Evolutionary conservation across 2,888 invertebrate genomes (phyloP).

Genomic region (Xylota sylvarum): DNA sequence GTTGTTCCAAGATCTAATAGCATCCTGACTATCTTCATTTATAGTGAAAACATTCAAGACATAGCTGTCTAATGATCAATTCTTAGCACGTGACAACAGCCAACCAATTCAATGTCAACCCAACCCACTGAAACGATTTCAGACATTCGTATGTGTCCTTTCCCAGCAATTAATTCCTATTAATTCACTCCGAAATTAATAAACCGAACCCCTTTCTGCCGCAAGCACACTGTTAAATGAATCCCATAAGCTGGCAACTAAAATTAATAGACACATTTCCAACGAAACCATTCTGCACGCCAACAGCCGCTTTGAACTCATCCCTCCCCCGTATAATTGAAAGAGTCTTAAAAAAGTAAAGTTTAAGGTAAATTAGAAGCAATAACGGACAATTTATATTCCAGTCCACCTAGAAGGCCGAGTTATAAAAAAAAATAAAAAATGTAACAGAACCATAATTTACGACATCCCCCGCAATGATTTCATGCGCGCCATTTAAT

Average conservation of each 20-base stretch:
- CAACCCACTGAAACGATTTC: neutral
- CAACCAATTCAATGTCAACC: too few relatives aligned
- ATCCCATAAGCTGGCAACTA: slow-evolving; percentile 26
- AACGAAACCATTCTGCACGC: slow-evolving; percentile 5
- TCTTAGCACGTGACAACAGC: too few relatives aligned
- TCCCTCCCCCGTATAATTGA: slow-evolving; percentile 40
- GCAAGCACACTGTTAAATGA: neutral
- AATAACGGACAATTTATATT: slow-evolving; percentile 67
- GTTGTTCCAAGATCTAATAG: too few relatives aligned
- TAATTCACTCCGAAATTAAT: slow-evolving; percentile 28
- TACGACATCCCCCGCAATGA: slow-evolving; percentile 63
- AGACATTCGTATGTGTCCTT: neutral
- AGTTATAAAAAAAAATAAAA: slow-evolving; percentile 6
- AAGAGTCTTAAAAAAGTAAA: slow-evolving; percentile 24
- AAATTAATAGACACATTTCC: slow-evolving; percentile 49
- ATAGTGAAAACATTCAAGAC: too few relatives aligned
- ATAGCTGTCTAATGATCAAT: too few relatives aligned
- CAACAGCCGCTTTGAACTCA: slow-evolving; percentile 15
- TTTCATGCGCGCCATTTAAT: slow-evolving; percentile 75
- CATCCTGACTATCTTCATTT: too few relatives aligned
- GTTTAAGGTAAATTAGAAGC: slow-evolving; percentile 70
- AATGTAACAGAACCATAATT: slow-evolving; percentile 56
- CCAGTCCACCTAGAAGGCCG: neutral
- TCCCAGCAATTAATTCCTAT: neutral
- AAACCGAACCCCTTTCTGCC: slow-evolving; percentile 6